These are phyloP conservation scores for Gallirallus australis DNA, from an alignment of 2,797 vertebrate species.

Conservation along the genomic window DNA sequence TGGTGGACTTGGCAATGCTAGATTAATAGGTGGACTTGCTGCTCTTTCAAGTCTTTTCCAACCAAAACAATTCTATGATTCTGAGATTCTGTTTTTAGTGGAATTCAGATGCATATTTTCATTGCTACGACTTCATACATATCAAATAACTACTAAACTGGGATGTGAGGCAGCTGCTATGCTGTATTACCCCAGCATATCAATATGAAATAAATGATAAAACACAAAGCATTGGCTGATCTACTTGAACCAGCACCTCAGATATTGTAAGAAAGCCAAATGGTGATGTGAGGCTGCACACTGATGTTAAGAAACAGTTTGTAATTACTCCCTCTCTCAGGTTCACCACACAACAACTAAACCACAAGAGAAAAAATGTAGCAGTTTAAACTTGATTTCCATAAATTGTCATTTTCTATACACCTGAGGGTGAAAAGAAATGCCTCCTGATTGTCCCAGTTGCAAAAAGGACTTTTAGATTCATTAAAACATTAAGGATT, in stretches of 20 bases:
- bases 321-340: neutral
- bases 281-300: neutral
- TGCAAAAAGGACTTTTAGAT: neutral
- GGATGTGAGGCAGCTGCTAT: neutral
- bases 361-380: neutral
- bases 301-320: neutral
- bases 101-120: neutral
- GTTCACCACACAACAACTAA: neutral
- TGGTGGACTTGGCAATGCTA: too few species aligned
- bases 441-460: neutral
- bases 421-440: neutral
- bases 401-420: neutral
- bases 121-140: neutral
- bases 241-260: neutral
- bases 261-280: neutral
- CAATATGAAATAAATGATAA: neutral
- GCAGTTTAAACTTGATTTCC: neutral
- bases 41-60: too few species aligned
- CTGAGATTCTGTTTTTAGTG: neutral
- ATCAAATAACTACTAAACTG: neutral
- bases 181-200: neutral
- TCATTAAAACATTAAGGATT: neutral
- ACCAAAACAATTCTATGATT: too few species aligned
- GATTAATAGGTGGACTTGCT: too few species aligned
- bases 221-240: neutral